phyloP scores from a whole-genome alignment of 2,797 vertebrate genomes.

The Anableps anableps region DNA sequence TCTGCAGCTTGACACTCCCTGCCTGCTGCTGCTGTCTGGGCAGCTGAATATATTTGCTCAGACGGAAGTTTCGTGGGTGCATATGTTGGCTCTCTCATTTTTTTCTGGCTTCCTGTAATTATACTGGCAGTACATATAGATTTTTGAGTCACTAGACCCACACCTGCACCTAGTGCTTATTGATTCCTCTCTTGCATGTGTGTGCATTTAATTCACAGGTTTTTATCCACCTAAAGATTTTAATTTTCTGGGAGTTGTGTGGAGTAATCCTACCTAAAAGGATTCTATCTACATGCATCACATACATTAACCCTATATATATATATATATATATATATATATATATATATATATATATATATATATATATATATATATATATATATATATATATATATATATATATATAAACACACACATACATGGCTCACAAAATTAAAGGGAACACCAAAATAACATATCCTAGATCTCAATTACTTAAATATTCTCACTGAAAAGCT shows the following conservation, averaged over 20 bases:
- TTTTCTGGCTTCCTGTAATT: slow-evolving; percentile 20
- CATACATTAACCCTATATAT: too few species aligned
- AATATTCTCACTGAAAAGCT: too few species aligned
- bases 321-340: too few species aligned
- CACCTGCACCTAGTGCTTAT: slow-evolving; percentile 6
- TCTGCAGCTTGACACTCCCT: slow-evolving; percentile 12
- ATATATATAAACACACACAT: too few species aligned
- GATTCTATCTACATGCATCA: background rate
- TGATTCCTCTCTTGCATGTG: background rate
- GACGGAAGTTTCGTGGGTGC: slow-evolving; percentile 7
- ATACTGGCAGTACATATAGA: slow-evolving; percentile 29
- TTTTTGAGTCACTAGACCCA: slow-evolving; percentile 9
- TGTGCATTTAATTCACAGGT: background rate
- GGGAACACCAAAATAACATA: too few species aligned
- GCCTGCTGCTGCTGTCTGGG: slow-evolving; percentile 24
- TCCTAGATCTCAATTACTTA: too few species aligned
- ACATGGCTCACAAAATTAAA: too few species aligned
- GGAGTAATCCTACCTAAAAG: slow-evolving; percentile 2
- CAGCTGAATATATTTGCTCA: slow-evolving; percentile 23
- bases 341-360: too few species aligned
- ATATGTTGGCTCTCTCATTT: slow-evolving; percentile 28
- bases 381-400: too few species aligned
- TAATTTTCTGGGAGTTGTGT: background rate
- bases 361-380: too few species aligned
- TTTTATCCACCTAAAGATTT: slow-evolving; percentile 1